Base-by-base conservation (phyloP, 37 sponge, comb jelly and placozoan species). In the Mnemiopsis leidyi region DNA sequence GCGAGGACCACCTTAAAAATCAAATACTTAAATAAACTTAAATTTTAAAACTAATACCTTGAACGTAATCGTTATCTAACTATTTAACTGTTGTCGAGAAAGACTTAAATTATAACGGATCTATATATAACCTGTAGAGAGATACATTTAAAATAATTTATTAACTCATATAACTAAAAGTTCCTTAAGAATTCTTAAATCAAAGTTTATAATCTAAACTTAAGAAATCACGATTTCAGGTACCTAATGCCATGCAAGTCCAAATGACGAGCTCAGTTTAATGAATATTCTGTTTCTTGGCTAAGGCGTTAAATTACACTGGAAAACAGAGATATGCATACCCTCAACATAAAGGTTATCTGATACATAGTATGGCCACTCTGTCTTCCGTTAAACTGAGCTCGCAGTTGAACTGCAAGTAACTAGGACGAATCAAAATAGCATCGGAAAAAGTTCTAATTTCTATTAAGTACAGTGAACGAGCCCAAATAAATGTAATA, bases 11-110 rank as follows among this genome's bases (percentile, higher is more conserved):
- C 61, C 61, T 18, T 48, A 48, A 48, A 77, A 77, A 77, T 77
- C 36, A 85, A 85, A 85, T 40, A 85, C 29, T 40, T 79, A 79
- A 85, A 40, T 85, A 40, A 85, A 23, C 38, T 85, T 40, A 40
- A 28, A 36, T 85, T 85, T 40, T 40, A 85, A 85, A 85, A 85
- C 90, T 85, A 85, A 85, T 33, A 36, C 35, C 37, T 79, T 79
- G 23, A 79, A 35, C 82, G 21, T 40, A 40, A n/a, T 29, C 75
- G 30, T 71, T 29, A 85, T 38, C n/a, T 85, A 85, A 85, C 61
- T 23, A 36, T 85, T 36, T 85, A 85, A 85, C 90, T 77, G 20
- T 33, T 36, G 36, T 77, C 79, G 18, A 48, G 61, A 48, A 48
- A 48, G 61, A 48, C 61, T 48, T 48, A 48, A 48, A 48, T 48